Conservation (phyloP, 2,797 vertebrate genomes). For the Sebastiscus albofasciatus region DNA sequence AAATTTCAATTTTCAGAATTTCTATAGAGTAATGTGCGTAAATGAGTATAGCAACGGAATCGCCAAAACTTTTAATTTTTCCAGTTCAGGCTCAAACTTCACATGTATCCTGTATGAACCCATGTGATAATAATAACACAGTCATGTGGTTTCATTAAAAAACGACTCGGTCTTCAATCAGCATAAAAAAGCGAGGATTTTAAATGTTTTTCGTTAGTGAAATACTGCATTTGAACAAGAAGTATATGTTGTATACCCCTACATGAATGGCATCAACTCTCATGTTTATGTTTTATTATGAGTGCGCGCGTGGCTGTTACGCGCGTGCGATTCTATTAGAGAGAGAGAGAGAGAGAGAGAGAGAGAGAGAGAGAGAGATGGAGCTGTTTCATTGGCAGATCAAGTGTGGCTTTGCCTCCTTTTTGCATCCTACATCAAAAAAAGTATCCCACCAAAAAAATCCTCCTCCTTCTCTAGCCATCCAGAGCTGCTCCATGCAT, state of each 20-base stretch:
- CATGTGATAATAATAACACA: background rate
- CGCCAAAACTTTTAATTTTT: background rate
- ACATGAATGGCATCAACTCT: background rate
- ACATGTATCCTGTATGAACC: background rate
- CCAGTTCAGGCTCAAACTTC: background rate
- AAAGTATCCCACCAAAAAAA: conserved; percentile 58
- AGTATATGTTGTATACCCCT: background rate
- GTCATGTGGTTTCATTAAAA: background rate
- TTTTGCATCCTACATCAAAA: conserved; percentile 61
- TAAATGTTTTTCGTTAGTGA: background rate
- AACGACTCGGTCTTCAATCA: background rate
- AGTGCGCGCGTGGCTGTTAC: background rate
- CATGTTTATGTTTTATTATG: background rate
- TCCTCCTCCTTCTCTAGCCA: conserved; percentile 41
- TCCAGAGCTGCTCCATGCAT: conserved; percentile 68
- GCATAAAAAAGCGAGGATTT: background rate
- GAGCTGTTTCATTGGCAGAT: conserved; percentile 62
- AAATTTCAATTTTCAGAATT: background rate
- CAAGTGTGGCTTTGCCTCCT: conserved; percentile 33
- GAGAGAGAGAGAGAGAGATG: conserved; percentile 7
- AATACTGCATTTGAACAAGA: background rate
- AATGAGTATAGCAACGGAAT: background rate
- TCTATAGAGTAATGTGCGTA: background rate
- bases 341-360: background rate
- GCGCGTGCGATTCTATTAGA: background rate